Evolutionary conservation across 2,888 invertebrate genomes (phyloP).

Genomic region (Chorisops tibialis): DNA sequence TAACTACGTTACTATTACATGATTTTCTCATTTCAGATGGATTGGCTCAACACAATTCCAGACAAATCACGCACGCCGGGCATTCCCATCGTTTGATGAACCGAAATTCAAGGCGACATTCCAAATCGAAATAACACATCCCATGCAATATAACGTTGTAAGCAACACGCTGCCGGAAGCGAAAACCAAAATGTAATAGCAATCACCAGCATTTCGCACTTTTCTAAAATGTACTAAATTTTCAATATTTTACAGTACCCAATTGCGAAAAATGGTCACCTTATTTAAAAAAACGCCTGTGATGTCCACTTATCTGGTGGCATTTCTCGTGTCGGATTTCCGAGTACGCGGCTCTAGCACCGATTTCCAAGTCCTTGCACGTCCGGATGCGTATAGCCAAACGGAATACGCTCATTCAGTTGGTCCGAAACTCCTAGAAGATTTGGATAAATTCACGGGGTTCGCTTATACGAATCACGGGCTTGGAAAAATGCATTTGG

Average conservation of each 20-base stretch:
- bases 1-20: too few species aligned
- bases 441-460: conserved; percentile 59
- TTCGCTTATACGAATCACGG: conserved; percentile 56
- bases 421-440: conserved; percentile 55
- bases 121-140: conserved; percentile 51
- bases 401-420: conserved; percentile 64
- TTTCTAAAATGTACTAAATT: background rate
- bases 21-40: conserved; percentile 49
- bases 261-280: conserved; percentile 35
- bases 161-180: conserved; percentile 40
- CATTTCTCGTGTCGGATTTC: conserved; percentile 69
- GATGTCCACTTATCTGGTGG: conserved; percentile 79
- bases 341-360: conserved; percentile 37
- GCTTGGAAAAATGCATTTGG: conserved; percentile 73
- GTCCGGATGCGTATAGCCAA: conserved; percentile 65
- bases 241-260: background rate
- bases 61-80: conserved; percentile 63
- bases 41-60: conserved; percentile 69
- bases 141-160: conserved; percentile 40
- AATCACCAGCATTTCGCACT: background rate
- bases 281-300: conserved; percentile 51
- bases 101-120: conserved; percentile 69
- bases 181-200: background rate
- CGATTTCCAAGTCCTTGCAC: conserved; percentile 62
- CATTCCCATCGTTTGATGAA: conserved; percentile 79